Percentiles rank a stretch among this genome's conserved stretches.
phyloP scores from a whole-genome alignment of 2,113 vertebrate species.

The Condylura cristata region DNA sequence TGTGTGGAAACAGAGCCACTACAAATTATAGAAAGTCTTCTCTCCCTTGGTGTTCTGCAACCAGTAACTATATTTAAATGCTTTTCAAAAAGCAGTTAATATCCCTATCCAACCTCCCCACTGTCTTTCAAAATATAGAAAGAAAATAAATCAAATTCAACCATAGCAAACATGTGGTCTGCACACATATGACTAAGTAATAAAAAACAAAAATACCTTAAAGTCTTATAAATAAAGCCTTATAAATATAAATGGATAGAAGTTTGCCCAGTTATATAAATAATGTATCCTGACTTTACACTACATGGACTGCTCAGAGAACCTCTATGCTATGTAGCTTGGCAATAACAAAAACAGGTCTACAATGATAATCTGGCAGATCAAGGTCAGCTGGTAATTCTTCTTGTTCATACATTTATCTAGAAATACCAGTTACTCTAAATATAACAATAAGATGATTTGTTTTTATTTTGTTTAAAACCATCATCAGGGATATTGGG shows the following conservation, averaged over 20 bases:
- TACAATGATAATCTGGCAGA: conserved; percentile 85
- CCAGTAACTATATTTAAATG: conserved; percentile 50
- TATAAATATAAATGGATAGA: conserved; percentile 51
- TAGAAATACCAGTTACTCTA: conserved; percentile 66
- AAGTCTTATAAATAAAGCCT: not conserved
- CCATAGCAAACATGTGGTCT: not conserved
- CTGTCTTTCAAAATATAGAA: conserved; percentile 46
- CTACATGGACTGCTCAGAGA: conserved; percentile 67
- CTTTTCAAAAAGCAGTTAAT: conserved; percentile 46
- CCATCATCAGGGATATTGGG: conserved; percentile 38
- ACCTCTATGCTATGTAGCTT: conserved; percentile 55
- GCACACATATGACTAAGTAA: conserved; percentile 51
- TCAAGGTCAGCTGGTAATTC: conserved; percentile 89
- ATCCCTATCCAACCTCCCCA: not conserved
- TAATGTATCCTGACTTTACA: not conserved
- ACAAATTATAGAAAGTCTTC: conserved; percentile 7
- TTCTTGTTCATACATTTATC: conserved; percentile 82
- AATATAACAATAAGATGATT: conserved; percentile 73
- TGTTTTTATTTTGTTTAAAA: conserved; percentile 65
- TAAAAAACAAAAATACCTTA: not conserved
- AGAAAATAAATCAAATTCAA: conserved; percentile 38
- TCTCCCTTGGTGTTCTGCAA: not conserved
- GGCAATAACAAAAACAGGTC: conserved; percentile 84
- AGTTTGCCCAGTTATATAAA: conserved; percentile 18
- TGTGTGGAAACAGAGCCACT: not conserved